Base-by-base conservation (phyloP, 2,888 invertebrate genomes). In the Allacma fusca region DNA sequence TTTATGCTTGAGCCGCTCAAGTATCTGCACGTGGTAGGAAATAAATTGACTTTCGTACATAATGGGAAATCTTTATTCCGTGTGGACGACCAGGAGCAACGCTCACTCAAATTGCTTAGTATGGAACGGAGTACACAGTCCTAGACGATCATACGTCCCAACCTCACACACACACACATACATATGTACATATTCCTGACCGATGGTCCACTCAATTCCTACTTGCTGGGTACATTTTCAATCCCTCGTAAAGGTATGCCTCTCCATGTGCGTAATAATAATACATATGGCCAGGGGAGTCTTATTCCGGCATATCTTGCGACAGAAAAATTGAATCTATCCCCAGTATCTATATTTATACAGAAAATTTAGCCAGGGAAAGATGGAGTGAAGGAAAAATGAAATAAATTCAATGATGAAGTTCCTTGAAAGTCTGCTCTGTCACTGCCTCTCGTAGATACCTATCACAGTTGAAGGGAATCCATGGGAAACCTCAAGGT, bases 331-430 rank as follows among this genome's bases (percentile, higher is more conserved):
- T n/a, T n/a, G 59, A 59, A 59, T 59, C n/a, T 7, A 59, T 59
- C 19, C 19, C n/a, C n/a, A n/a, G 59, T 13, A 59, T 59, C 59
- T 23, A 59, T 59, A 59, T 59, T 59, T n/a, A n/a, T 59, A 59
- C 59, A 19, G 59, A 59, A 23, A 59, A 59, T 59, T 59, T 59
- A 59, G n/a, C 23, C 5, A n/a, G 50, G 40, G 71, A 44, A 57
- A 26, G 64, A 43, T 64, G 29, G 19, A 29, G 59, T 13, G 59
- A 40, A 24, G 29, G 34, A 67, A 74, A 74, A 74, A 74, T 74
- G 73, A 74, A 74, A 74, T 74, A 74, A 74, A 74, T 74, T 74
- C 26, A 24, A 74, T 74, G 73, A 74, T 74, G 62, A 74, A 74
- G 64, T 74, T 34, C 50, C 24, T 57, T 73, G 28, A 23, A 50